Percentiles rank a stretch among this genome's conserved stretches.
These are phyloP conservation scores for Myzus persicae DNA, from an alignment of 1,140 invertebrate species.

Conservation along the genomic window DNA sequence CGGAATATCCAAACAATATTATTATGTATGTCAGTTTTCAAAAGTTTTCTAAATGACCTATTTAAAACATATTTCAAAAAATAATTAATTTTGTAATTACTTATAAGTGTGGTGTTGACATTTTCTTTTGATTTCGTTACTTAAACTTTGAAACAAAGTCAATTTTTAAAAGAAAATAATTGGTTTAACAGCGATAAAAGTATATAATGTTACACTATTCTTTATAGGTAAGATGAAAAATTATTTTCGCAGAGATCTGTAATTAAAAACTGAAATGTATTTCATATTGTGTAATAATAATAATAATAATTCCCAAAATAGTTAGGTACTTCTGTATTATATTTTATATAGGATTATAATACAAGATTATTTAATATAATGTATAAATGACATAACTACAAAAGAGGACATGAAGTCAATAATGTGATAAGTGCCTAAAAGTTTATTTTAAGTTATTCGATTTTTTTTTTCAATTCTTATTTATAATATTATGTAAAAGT, in stretches of 20 bases:
- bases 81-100: not conserved
- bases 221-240: not conserved
- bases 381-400: not conserved
- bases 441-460: no score
- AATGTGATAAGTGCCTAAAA: no score
- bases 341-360: no score
- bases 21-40: not conserved
- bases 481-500: not conserved
- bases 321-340: no score
- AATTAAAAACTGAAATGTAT: not conserved
- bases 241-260: not conserved
- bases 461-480: no score
- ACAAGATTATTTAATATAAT: not conserved
- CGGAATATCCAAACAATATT: not conserved
- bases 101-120: not conserved
- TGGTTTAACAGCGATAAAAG: not conserved
- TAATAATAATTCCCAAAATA: no score
- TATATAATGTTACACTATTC: not conserved
- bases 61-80: not conserved
- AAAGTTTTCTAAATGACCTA: not conserved
- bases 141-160: not conserved
- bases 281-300: not conserved
- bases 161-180: constrained; percentile 15
- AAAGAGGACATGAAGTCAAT: not conserved
- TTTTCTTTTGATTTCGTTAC: not conserved